These are phyloP conservation scores for Synergus japonicus DNA, from an alignment of 2,888 invertebrate genomes.

Conservation along the genomic window DNA sequence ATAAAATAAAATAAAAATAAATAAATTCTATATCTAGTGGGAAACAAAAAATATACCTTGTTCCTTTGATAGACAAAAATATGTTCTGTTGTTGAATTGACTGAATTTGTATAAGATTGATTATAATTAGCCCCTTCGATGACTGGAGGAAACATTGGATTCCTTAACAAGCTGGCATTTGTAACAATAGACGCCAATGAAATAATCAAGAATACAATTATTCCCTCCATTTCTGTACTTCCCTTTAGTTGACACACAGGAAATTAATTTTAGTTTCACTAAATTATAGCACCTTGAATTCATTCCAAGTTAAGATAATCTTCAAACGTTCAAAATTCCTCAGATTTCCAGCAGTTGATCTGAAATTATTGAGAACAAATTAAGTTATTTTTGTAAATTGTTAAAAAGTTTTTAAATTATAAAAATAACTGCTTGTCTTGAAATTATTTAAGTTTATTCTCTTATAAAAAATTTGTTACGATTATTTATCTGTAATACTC, in stretches of 20 bases:
- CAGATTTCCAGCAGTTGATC: neutral
- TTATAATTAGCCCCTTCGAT: conserved; percentile 66
- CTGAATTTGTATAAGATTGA: conserved; percentile 55
- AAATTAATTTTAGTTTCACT: neutral
- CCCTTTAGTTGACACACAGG: conserved; percentile 75
- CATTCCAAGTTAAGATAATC: neutral
- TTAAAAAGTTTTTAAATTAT: neutral
- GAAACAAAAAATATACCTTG: conserved; percentile 61
- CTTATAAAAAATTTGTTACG: neutral
- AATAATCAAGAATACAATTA: neutral
- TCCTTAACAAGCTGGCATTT: neutral
- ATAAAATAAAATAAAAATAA: too few species aligned
- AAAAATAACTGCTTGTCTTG: neutral
- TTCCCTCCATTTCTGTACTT: neutral
- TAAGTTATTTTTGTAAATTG: neutral
- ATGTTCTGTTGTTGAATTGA: conserved; percentile 70
- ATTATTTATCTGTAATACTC: neutral
- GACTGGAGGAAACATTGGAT: conserved; percentile 60
- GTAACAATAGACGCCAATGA: neutral
- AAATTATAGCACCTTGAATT: conserved; percentile 86
- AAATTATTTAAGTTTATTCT: neutral
- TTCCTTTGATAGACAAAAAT: conserved; percentile 68
- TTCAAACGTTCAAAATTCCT: neutral
- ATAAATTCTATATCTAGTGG: neutral
- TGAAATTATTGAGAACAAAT: neutral